Base-by-base conservation (phyloP, 92 coral and sea anemone species). In the Epizoanthus ramosus region DNA sequence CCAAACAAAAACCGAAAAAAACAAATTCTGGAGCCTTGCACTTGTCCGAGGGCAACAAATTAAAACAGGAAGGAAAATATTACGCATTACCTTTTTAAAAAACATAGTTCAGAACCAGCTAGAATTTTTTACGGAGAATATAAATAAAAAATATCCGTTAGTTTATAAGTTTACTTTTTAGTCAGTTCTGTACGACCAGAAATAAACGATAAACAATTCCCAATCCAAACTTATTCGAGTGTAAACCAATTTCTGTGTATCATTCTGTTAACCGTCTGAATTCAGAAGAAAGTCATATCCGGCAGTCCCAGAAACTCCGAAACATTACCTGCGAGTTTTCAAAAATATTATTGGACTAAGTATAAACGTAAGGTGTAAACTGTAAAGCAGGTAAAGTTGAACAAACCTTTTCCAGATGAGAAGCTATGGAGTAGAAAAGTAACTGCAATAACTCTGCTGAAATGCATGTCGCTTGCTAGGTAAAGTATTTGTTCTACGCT, bases 321-420 rank as follows among this genome's bases (percentile, higher is more conserved):
- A 43, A 31, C 7, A 39, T 54, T 39, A 39, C 75, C 57, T 6
- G 63, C 17, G 61, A 66, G 57, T 13, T 33, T 56, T 75, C 6
- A 7, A 5, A 74, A 37, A 59, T 39, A 61, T 5, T 8, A 9
- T 21, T 60, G 21, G 24, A 43, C 37, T 28, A n/a, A 3, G 35
- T 60, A 76, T n/a, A n/a, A n/a, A 41, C 5, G 22, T n/a, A 77
- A 21, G 41, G 17, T 61, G 1, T 60, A 33, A 59, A 58, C 13
- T 1, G 3, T 28, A 28, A 28, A 28, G 2, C 9, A 10, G 14
- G 54, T 9, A 50, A 50, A 50, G 3, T 50, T 15, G 19, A 56
- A 77, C 82, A 60, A 77, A 77, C 82, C 82, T 77, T 43, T 61
- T 19, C 53, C 82, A 77, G 61, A 19, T 77, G 82, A 43, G 63